Evolutionary conservation across 2,113 vertebrate genomes (phyloP).

Genomic region (Sylvietta virens): DNA sequence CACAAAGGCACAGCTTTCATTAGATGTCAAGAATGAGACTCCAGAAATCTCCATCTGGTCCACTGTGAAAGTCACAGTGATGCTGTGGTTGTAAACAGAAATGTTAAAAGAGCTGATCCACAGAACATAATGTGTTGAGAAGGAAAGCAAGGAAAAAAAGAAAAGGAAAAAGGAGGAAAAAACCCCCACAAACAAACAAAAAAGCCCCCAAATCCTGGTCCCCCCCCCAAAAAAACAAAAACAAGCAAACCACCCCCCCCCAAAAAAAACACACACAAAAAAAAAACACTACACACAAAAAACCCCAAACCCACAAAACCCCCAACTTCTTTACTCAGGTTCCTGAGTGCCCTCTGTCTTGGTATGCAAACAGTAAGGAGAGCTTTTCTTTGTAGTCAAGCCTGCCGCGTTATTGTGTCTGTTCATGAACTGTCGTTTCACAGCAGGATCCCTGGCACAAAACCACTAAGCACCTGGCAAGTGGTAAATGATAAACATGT

Average conservation of each 20-base stretch:
- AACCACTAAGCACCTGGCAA: neutral
- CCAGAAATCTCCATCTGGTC: neutral
- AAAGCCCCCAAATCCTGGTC: neutral
- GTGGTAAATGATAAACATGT: neutral
- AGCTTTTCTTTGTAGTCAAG: neutral
- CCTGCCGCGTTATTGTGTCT: neutral
- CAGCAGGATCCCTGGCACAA: neutral
- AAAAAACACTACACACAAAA: too few relatives aligned
- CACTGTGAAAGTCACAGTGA: neutral
- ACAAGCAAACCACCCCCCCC: too few relatives aligned
- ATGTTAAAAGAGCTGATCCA: neutral
- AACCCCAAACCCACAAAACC: neutral
- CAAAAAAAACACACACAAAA: neutral
- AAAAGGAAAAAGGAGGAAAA: too few relatives aligned
- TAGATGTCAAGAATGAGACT: neutral
- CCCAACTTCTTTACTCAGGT: neutral
- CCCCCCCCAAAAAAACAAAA: neutral
- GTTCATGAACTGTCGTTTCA: neutral
- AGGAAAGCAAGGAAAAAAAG: neutral
- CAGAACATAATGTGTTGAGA: neutral
- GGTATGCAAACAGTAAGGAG: neutral
- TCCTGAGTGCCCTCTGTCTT: neutral
- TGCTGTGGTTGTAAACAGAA: neutral
- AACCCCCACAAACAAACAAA: fast-evolving
- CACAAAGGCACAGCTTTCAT: neutral